These are phyloP conservation scores for Peromyscus maniculatus DNA, from an alignment of 2,113 vertebrate genomes.

Conservation along the genomic window DNA sequence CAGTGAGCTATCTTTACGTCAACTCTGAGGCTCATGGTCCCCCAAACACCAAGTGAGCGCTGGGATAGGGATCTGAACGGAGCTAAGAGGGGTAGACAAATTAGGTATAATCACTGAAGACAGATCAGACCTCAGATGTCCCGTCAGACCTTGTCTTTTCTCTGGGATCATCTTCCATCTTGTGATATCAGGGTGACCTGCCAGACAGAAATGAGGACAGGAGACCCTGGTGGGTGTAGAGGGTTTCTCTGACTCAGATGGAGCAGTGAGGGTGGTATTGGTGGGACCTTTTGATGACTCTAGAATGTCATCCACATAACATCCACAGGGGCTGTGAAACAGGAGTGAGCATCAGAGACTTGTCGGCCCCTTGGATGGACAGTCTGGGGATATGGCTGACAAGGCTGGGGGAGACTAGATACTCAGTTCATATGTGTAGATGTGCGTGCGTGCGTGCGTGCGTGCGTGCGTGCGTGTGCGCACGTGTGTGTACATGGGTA, in stretches of 20 bases:
- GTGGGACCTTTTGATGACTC: background rate
- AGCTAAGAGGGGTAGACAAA: background rate
- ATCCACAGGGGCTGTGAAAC: background rate
- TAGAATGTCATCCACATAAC: background rate
- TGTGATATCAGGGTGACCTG: background rate
- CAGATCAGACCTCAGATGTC: background rate
- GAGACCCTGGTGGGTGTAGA: background rate
- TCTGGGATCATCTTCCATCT: background rate
- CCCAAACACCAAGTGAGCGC: background rate
- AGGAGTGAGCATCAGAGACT: background rate
- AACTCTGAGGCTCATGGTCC: background rate
- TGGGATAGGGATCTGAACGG: background rate
- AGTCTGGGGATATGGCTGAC: background rate
- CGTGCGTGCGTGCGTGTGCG: no score
- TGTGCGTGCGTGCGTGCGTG: background rate
- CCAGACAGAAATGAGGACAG: background rate
- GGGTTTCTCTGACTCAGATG: background rate
- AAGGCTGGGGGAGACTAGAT: background rate
- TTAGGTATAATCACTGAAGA: background rate
- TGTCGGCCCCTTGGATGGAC: background rate
- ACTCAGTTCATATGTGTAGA: background rate
- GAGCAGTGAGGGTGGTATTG: background rate
- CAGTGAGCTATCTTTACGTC: background rate
- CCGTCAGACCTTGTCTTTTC: background rate
- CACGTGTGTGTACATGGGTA: rapidly evolving